Conservation (phyloP, 2,797 vertebrate genomes). For the Taeniopygia guttata region DNA sequence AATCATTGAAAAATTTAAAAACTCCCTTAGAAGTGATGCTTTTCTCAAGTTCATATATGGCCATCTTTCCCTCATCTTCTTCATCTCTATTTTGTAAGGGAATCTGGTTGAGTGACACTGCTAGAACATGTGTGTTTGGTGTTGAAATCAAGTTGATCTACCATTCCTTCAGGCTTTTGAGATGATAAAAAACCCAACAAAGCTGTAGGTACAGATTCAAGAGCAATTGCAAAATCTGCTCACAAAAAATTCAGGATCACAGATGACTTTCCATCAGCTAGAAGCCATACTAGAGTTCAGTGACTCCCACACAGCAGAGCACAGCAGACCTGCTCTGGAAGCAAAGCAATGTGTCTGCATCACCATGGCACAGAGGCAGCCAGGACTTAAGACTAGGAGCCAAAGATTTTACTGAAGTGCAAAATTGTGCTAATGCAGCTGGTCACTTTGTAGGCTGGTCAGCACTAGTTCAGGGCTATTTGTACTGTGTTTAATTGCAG, state of each 20-base stretch:
- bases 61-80: neutral
- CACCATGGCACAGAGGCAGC: neutral
- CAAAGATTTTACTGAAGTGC: neutral
- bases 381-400: neutral
- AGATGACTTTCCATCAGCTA: neutral
- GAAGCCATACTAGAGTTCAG: neutral
- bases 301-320: neutral
- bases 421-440: neutral
- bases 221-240: neutral
- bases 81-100: neutral
- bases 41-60: neutral
- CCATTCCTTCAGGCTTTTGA: neutral
- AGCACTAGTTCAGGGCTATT: neutral
- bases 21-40: neutral
- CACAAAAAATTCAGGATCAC: neutral
- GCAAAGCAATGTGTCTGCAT: neutral
- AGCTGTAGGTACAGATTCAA: neutral
- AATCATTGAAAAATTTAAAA: neutral
- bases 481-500: neutral
- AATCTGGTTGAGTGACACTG: neutral
- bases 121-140: neutral
- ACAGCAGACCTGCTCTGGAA: neutral
- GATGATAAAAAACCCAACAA: neutral
- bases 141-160: neutral
- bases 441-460: neutral